Conservation (phyloP, 2,797 vertebrate species). For the Poecilia velifera region DNA sequence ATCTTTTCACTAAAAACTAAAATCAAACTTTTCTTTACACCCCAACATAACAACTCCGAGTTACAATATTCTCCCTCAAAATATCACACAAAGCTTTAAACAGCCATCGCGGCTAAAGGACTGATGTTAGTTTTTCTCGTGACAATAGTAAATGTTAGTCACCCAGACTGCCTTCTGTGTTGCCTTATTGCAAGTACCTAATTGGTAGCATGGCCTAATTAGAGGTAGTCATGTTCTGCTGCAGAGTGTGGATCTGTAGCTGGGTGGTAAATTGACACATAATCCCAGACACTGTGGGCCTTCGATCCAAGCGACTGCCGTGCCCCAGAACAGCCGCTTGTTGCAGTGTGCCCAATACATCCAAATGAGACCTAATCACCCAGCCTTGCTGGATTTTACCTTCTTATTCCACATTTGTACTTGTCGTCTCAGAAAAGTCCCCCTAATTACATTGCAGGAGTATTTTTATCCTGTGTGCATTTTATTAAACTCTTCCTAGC, state of each 20-base stretch:
- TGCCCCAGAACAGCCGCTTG: slow-evolving; percentile 62
- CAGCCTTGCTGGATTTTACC: slow-evolving; percentile 75
- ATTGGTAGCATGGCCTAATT: slow-evolving; percentile 83
- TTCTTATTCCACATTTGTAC: slow-evolving; percentile 78
- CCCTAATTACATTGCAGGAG: slow-evolving; percentile 72
- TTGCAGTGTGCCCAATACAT: slow-evolving; percentile 71
- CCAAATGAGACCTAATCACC: slow-evolving; percentile 79
- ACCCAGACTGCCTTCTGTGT: slow-evolving; percentile 51
- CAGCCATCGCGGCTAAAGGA: slow-evolving; percentile 45
- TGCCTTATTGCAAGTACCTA: slow-evolving; percentile 73
- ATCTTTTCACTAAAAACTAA: slow-evolving; percentile 28
- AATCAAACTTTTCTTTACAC: slow-evolving; percentile 40
- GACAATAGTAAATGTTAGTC: slow-evolving; percentile 62
- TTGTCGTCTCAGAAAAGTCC: slow-evolving; percentile 73
- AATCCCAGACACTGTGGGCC: slow-evolving; percentile 77
- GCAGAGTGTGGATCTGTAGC: slow-evolving; percentile 74
- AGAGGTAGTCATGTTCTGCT: slow-evolving; percentile 79
- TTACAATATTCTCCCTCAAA: slow-evolving; percentile 37
- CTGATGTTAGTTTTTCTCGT: slow-evolving; percentile 30
- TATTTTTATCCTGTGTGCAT: slow-evolving; percentile 55
- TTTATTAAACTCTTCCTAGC: slow-evolving; percentile 67
- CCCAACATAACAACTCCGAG: background rate
- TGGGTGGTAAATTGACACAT: slow-evolving; percentile 83
- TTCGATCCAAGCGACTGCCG: slow-evolving; percentile 71
- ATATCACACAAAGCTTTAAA: slow-evolving; percentile 33